Conservation (phyloP, 1,140 invertebrate species). For the Cardiocondyla obscurior region DNA sequence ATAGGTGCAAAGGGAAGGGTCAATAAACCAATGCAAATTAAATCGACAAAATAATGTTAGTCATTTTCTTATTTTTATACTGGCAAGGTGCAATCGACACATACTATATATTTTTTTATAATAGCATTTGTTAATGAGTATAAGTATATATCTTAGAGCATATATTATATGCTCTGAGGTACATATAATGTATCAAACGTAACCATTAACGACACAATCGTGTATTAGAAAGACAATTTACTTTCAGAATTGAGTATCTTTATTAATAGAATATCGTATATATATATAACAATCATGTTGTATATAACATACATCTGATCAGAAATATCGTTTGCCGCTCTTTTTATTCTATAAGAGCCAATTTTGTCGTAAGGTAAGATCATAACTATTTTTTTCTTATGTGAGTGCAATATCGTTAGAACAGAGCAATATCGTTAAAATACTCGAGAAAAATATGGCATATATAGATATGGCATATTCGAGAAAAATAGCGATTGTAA, state of each 20-base stretch:
- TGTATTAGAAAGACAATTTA: background rate
- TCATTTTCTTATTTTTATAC: slow-evolving; percentile 10
- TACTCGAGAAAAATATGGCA: background rate
- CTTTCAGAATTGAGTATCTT: slow-evolving; percentile 45
- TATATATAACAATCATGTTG: slow-evolving; percentile 63
- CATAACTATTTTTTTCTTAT: background rate
- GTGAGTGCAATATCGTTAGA: slow-evolving; percentile 2
- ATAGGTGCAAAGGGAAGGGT: slow-evolving; percentile 2
- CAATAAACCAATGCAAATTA: slow-evolving; percentile 34
- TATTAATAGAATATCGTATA: slow-evolving; percentile 62
- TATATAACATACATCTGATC: background rate
- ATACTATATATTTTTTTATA: background rate
- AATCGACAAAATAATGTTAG: background rate
- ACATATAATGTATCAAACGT: background rate
- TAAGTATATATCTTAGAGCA: too few species aligned
- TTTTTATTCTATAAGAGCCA: slow-evolving; percentile 9
- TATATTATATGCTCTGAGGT: too few species aligned
- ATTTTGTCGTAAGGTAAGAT: slow-evolving; percentile 40
- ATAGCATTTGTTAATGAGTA: background rate
- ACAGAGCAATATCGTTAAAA: slow-evolving; percentile 25
- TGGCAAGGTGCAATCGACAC: slow-evolving; percentile 6
- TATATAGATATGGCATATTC: slow-evolving; percentile 1
- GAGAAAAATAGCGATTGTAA: slow-evolving; percentile 2
- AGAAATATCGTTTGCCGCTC: slow-evolving; percentile 47
- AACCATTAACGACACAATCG: background rate